These are phyloP conservation scores for Erythrolamprus reginae DNA, from an alignment of 2,113 vertebrate species.

Conservation along the genomic window DNA sequence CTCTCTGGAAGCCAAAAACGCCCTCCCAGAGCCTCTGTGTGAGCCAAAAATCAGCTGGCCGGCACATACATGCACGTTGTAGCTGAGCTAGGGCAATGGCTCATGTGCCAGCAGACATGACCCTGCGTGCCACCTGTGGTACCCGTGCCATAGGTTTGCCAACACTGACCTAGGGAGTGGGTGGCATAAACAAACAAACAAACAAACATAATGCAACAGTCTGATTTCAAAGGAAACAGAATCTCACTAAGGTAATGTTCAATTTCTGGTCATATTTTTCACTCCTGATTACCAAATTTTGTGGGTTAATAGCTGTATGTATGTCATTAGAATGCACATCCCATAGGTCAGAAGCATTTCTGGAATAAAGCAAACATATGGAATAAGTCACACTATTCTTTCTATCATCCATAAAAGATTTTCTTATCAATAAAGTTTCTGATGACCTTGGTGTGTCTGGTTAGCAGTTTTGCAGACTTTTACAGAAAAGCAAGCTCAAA, in stretches of 20 bases:
- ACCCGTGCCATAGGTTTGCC: too few species aligned
- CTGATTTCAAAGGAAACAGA: slow-evolving; percentile 58
- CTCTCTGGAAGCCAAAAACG: too few species aligned
- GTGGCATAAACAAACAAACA: too few species aligned
- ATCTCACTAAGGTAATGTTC: slow-evolving; percentile 39
- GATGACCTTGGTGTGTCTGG: slow-evolving; percentile 53
- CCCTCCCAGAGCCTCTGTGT: too few species aligned
- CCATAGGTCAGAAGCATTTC: slow-evolving; percentile 68
- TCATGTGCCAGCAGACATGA: too few species aligned
- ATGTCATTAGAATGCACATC: slow-evolving; percentile 69
- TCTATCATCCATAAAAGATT: slow-evolving; percentile 49
- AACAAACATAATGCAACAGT: too few species aligned
- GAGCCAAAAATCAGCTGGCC: too few species aligned
- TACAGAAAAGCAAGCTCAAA: slow-evolving; percentile 61
- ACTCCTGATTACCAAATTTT: slow-evolving; percentile 73
- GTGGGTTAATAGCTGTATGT: slow-evolving; percentile 75
- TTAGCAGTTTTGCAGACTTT: slow-evolving; percentile 57
- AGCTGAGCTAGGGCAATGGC: too few species aligned
- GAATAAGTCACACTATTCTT: slow-evolving; percentile 66
- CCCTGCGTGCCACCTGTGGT: too few species aligned
- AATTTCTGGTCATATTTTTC: slow-evolving; percentile 70
- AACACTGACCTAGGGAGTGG: too few species aligned
- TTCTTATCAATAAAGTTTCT: slow-evolving; percentile 49
- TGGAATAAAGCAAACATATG: slow-evolving; percentile 50
- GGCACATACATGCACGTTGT: too few species aligned